Evolutionary conservation across 2,113 vertebrate genomes (phyloP).

Genomic region (Brachirus orientalis): DNA sequence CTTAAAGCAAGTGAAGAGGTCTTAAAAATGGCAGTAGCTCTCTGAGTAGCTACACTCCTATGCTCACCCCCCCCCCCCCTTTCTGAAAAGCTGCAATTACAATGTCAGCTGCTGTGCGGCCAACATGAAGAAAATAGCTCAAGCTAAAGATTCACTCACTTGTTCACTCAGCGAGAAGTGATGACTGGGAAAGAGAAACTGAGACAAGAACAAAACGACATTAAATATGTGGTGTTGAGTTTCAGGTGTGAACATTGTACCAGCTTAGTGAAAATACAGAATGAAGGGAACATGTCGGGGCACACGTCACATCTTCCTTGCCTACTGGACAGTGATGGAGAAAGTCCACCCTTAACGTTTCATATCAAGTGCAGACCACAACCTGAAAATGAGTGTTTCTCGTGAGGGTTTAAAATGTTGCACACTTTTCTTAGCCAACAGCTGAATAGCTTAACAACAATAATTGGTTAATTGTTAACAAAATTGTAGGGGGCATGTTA

Average conservation of each 20-base stretch:
- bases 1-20: constrained; percentile 62
- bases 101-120: constrained; percentile 63
- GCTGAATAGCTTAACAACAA: too few relatives aligned
- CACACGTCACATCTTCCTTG: too few relatives aligned
- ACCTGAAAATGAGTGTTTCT: too few relatives aligned
- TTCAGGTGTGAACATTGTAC: constrained; percentile 14
- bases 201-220: constrained; percentile 40
- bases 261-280: constrained; percentile 43
- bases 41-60: constrained; percentile 57
- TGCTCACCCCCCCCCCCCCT: constrained; percentile 31
- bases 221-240: constrained; percentile 36
- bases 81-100: constrained; percentile 74
- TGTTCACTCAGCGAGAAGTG: constrained; percentile 39
- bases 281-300: too few relatives aligned
- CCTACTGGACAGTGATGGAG: too few relatives aligned
- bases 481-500: too few relatives aligned
- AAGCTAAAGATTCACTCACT: constrained; percentile 63
- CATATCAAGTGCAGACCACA: too few relatives aligned
- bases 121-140: constrained; percentile 65
- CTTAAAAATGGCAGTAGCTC: constrained; percentile 65
- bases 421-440: too few relatives aligned
- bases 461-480: too few relatives aligned
- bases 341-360: too few relatives aligned
- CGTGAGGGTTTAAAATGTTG: too few relatives aligned
- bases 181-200: constrained; percentile 19